Base-by-base conservation (phyloP, 2,888 invertebrate genomes). In the Lycocerus yunnanus region DNA sequence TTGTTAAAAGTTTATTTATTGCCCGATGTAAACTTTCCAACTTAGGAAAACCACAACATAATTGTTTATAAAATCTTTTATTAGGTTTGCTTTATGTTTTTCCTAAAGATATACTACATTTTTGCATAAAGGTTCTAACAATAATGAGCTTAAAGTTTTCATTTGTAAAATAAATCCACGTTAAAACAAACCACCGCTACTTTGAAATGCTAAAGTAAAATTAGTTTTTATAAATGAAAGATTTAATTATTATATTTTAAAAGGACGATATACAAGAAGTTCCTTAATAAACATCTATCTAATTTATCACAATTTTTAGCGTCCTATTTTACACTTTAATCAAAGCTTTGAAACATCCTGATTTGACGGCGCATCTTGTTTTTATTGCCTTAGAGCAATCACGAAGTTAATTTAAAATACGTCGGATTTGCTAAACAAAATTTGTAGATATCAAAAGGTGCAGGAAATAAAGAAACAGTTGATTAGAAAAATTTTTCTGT, bases 241-340 rank as follows among this genome's bases (percentile, higher is more conserved):
- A 43, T 43, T 43, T 43, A 43, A 43, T 43, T 43, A 43, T 43
- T 43, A n/a, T 43, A n/a, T n/a, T 43, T 43, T 43, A 43, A 43
- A n/a, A 43, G n/a, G n/a, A 43, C n/a, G 6, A 43, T 43, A 43
- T 43, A 43, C 43, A 43, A 43, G 43, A 43, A 43, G 43, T 43
- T n/a, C 13, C 43, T 43, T 43, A 43, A 43, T 43, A 43, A 43
- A 43, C 43, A 43, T 43, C 43, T 24, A 75, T 68, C 69, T 72
- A 75, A 75, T 75, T 75, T 72, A 69, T 72, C 69, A 72, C 72
- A 75, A 66, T 69, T 72, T 72, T 72, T 69, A 60, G 43, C 67
- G 59, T 75, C 66, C 69, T 75, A 75, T 75, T 75, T 75, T 72
- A 63, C 65, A 75, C 70, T 70, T 75, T 75, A 75, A 75, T 75